phyloP scores from a whole-genome alignment of 2,888 invertebrate species.

The Cerceris ruficornis region DNA sequence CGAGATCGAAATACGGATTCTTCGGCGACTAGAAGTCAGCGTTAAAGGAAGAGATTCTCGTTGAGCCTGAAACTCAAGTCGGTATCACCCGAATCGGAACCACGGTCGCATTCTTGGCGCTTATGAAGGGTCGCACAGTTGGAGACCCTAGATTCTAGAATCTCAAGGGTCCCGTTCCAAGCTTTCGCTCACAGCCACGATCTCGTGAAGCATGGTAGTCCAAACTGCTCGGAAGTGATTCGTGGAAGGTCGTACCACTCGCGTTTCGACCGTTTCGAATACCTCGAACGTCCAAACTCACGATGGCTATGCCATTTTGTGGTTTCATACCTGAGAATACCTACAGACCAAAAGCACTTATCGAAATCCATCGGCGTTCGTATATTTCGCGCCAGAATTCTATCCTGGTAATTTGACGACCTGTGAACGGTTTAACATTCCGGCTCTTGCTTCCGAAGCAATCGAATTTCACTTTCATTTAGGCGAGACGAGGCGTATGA shows the following conservation, averaged over 20 bases:
- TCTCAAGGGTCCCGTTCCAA: conserved; percentile 67
- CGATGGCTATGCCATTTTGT: conserved; percentile 67
- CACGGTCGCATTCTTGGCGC: conserved; percentile 57
- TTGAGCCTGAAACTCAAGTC: conserved; percentile 20
- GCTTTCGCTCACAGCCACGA: conserved; percentile 65
- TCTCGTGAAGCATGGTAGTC: conserved; percentile 63
- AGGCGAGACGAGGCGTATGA: neutral
- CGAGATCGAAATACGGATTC: no score
- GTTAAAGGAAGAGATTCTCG: conserved; percentile 26
- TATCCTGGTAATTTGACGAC: conserved; percentile 47
- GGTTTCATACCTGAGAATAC: conserved; percentile 66
- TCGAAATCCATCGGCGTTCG: conserved; percentile 57
- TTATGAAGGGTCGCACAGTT: conserved; percentile 58
- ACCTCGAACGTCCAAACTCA: conserved; percentile 61
- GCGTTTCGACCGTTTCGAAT: conserved; percentile 68
- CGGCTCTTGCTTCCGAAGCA: conserved; percentile 18
- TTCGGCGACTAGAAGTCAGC: no score
- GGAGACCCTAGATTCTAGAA: conserved; percentile 57
- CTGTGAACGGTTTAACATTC: neutral
- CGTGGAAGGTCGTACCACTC: conserved; percentile 66
- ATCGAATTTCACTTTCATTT: conserved; percentile 19
- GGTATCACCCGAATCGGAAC: conserved; percentile 53
- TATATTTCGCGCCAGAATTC: conserved; percentile 57
- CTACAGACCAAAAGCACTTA: conserved; percentile 55
- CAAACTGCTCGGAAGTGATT: conserved; percentile 64